phyloP scores from a whole-genome alignment of 2,113 vertebrate genomes.

The Balaenoptera acutorostrata region DNA sequence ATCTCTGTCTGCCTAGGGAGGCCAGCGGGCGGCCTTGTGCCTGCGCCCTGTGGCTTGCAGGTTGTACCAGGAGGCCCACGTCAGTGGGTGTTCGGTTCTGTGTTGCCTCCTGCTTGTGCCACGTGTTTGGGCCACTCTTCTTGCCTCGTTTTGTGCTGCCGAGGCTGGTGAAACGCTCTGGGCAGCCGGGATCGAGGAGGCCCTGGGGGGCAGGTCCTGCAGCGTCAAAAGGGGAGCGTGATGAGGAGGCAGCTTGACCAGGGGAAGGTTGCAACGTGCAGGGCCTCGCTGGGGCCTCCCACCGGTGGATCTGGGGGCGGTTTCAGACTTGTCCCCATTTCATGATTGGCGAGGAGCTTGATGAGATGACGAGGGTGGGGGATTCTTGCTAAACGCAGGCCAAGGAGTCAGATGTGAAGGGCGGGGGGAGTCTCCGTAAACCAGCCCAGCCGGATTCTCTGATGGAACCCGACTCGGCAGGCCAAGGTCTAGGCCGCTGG shows the following conservation, averaged over 20 bases:
- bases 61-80: rapidly evolving
- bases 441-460: rapidly evolving
- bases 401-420: not conserved
- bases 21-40: rapidly evolving
- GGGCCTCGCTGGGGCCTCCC: too few species aligned
- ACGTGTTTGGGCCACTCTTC: rapidly evolving
- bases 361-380: not conserved
- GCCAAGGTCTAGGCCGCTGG: not conserved
- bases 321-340: not conserved
- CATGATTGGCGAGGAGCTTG: rapidly evolving
- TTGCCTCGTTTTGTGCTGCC: rapidly evolving
- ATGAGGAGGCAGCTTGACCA: not conserved
- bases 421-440: not conserved
- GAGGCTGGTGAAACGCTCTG: not conserved
- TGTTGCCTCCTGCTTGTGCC: not conserved
- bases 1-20: not conserved
- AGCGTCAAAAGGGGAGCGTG: not conserved
- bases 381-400: not conserved
- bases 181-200: not conserved
- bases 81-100: rapidly evolving
- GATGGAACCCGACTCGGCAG: not conserved
- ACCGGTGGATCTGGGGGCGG: not conserved
- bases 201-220: not conserved
- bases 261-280: not conserved
- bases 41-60: rapidly evolving